These are phyloP conservation scores for Elegia similella DNA, from an alignment of 2,888 invertebrate species.

Conservation along the genomic window DNA sequence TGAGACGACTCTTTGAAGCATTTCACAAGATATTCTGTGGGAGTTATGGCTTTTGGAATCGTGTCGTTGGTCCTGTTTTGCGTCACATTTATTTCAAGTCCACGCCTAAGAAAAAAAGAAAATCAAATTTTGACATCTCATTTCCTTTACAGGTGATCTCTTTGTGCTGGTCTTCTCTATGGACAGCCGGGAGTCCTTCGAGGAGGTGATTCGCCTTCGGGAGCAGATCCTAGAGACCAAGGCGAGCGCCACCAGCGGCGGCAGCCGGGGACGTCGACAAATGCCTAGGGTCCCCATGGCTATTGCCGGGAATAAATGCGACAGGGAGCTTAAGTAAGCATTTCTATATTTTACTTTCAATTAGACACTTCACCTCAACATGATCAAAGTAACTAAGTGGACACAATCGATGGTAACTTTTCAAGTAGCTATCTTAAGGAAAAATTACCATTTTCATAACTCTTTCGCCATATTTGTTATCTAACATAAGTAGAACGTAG, in stretches of 20 bases:
- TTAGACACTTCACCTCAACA: no score
- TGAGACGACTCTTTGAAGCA: no score
- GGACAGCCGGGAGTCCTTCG: slow-evolving; percentile 92
- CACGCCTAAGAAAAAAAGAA: neutral
- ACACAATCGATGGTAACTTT: no score
- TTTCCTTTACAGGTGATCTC: slow-evolving; percentile 83
- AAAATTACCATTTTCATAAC: no score
- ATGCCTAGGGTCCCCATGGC: slow-evolving; percentile 91
- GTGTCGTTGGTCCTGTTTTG: no score
- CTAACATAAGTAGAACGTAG: no score
- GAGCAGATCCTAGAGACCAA: slow-evolving; percentile 93
- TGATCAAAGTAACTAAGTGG: no score
- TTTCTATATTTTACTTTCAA: neutral
- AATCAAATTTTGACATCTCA: neutral
- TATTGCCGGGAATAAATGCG: slow-evolving; percentile 93
- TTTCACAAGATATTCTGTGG: no score
- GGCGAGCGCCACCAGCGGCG: slow-evolving; percentile 85
- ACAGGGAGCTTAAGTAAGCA: slow-evolving; percentile 88
- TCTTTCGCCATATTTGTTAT: no score
- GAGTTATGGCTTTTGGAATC: no score
- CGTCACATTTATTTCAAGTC: no score
- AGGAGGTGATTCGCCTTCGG: slow-evolving; percentile 89
- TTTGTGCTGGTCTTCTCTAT: slow-evolving; percentile 92
- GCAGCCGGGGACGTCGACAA: slow-evolving; percentile 82
- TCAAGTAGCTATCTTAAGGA: no score